These are phyloP conservation scores for Gymnothorax reevesii DNA, from an alignment of 2,797 vertebrate species.

Conservation along the genomic window DNA sequence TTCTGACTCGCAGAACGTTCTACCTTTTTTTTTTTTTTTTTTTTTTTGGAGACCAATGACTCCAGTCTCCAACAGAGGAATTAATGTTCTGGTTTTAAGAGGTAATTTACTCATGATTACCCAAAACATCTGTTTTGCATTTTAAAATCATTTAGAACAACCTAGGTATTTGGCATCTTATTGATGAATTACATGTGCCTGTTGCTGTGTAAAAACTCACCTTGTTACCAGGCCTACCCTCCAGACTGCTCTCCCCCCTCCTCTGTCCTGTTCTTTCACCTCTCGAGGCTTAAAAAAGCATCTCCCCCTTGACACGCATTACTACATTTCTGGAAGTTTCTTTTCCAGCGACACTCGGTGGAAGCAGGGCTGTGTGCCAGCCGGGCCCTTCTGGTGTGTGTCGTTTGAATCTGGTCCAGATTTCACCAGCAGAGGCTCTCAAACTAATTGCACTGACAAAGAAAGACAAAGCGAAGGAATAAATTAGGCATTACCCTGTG, in stretches of 20 bases:
- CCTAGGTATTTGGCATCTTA: background rate
- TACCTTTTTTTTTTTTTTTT: no score
- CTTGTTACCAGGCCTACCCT: background rate
- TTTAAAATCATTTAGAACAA: background rate
- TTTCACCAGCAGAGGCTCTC: slow-evolving; percentile 6
- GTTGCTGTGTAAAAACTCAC: background rate
- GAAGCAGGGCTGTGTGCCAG: slow-evolving; percentile 14
- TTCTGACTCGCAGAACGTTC: no score
- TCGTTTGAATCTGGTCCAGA: slow-evolving; percentile 5
- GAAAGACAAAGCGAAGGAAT: background rate
- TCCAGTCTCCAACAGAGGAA: no score
- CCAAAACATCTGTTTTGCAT: background rate
- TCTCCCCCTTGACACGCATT: background rate
- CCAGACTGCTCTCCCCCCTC: background rate
- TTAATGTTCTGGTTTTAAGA: no score
- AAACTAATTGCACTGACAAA: slow-evolving; percentile 22
- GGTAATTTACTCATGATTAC: background rate
- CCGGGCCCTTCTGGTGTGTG: background rate
- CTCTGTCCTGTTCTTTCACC: background rate
- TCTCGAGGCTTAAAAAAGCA: background rate
- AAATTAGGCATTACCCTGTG: background rate
- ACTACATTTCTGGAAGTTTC: background rate
- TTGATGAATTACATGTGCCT: background rate
- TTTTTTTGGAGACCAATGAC: no score
- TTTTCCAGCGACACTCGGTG: background rate